These are phyloP conservation scores for Cotesia glomerata DNA, from an alignment of 1,140 invertebrate genomes.

Conservation along the genomic window DNA sequence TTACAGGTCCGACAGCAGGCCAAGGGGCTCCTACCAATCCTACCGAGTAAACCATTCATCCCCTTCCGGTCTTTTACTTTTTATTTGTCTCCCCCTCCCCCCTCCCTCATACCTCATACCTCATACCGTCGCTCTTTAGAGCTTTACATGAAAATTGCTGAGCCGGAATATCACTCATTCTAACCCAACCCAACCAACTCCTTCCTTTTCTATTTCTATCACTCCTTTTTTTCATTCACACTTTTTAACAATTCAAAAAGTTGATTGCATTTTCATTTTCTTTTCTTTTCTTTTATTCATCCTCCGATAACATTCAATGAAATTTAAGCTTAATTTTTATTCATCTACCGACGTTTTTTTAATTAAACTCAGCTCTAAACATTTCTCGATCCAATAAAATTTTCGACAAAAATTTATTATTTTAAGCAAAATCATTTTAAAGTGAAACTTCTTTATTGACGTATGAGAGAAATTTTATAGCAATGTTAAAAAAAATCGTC, in stretches of 20 bases:
- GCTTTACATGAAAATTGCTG: constrained; percentile 19
- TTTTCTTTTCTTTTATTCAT: not conserved
- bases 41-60: not conserved
- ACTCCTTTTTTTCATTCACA: not conserved
- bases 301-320: not conserved
- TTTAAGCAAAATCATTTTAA: no score
- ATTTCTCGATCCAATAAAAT: no score
- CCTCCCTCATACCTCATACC: no score
- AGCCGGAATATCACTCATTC: constrained; percentile 11
- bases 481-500: no score
- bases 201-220: not conserved
- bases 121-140: no score
- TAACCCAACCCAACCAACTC: not conserved
- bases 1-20: not conserved
- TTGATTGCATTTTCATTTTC: constrained; percentile 17
- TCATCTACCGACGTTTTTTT: not conserved
- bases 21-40: not conserved
- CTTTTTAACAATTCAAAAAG: constrained; percentile 1
- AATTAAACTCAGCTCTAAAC: not conserved
- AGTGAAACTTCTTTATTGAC: no score
- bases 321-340: not conserved
- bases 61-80: not conserved
- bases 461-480: no score
- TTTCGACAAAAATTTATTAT: no score
- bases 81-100: no score